Percentiles rank a stretch among this genome's conserved stretches.
These are phyloP conservation scores for Lacanobia wlatinum DNA, from an alignment of 2,888 invertebrate species.

Conservation along the genomic window DNA sequence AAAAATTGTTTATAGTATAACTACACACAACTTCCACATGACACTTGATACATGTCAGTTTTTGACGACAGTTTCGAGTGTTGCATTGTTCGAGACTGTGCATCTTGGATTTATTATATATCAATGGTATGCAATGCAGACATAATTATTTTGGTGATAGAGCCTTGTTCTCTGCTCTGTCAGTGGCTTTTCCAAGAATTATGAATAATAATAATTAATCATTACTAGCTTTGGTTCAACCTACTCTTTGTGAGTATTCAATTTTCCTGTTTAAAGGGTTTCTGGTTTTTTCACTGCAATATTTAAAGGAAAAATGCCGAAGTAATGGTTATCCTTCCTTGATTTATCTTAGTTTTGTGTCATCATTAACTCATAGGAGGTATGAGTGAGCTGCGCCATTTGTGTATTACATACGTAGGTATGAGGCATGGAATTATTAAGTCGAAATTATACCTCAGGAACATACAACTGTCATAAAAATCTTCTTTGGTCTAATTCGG, in stretches of 20 bases:
- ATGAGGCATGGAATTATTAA: neutral
- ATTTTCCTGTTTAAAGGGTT: slow-evolving; percentile 4
- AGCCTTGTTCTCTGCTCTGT: neutral
- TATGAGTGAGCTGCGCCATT: neutral
- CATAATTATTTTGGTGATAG: neutral
- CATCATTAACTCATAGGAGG: neutral
- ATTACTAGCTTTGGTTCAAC: neutral
- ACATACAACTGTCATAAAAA: too few species aligned
- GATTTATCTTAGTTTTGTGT: too few species aligned
- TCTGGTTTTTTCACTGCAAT: slow-evolving; percentile 13
- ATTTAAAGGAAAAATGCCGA: slow-evolving; percentile 12
- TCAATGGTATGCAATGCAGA: too few species aligned
- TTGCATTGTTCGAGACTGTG: too few species aligned
- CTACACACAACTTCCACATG: too few species aligned
- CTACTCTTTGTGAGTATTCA: neutral
- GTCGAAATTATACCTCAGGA: neutral
- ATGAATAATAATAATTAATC: neutral
- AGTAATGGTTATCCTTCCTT: slow-evolving; percentile 9
- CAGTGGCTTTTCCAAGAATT: slow-evolving; percentile 10
- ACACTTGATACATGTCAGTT: too few species aligned
- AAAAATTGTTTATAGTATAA: too few species aligned
- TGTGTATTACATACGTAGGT: neutral
- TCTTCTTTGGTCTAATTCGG: too few species aligned
- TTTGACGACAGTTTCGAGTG: too few species aligned
- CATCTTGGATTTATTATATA: too few species aligned